phyloP scores from a whole-genome alignment of 2,888 invertebrate species.

The Eupithecia inturbata region DNA sequence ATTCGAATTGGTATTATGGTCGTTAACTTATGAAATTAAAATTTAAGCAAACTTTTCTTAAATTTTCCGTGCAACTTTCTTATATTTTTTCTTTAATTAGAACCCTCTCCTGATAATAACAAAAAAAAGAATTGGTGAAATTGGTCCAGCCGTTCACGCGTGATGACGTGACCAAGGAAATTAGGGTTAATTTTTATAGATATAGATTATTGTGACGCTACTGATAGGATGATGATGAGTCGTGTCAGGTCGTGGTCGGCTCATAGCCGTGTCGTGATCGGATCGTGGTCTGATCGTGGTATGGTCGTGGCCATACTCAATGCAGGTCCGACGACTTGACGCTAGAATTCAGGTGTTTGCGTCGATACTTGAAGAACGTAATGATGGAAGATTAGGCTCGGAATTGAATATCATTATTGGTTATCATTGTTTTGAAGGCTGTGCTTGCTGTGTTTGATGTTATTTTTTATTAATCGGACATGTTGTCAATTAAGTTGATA shows the following conservation, averaged over 20 bases:
- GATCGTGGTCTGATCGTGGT: background rate
- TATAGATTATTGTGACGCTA: too few relatives aligned
- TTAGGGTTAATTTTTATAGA: too few relatives aligned
- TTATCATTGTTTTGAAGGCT: background rate
- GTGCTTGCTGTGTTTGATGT: background rate
- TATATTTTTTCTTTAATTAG: too few relatives aligned
- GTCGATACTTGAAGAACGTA: conserved; percentile 24
- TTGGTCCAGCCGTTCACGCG: too few relatives aligned
- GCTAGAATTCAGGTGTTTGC: conserved; percentile 22
- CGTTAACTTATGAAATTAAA: too few relatives aligned
- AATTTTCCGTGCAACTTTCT: too few relatives aligned
- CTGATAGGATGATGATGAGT: background rate
- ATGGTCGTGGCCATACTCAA: background rate
- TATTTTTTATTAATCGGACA: background rate
- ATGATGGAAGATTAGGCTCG: conserved; percentile 13
- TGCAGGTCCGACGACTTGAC: background rate
- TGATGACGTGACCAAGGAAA: too few relatives aligned
- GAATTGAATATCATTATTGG: conserved; percentile 16
- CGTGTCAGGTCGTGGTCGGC: background rate
- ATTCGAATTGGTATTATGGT: too few relatives aligned
- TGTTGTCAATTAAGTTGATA: background rate
- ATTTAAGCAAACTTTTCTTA: too few relatives aligned
- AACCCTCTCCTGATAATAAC: too few relatives aligned
- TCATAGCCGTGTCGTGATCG: background rate
- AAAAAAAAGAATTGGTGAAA: too few relatives aligned